Base-by-base conservation (phyloP, 1,140 invertebrate genomes). In the Asobara japonica region DNA sequence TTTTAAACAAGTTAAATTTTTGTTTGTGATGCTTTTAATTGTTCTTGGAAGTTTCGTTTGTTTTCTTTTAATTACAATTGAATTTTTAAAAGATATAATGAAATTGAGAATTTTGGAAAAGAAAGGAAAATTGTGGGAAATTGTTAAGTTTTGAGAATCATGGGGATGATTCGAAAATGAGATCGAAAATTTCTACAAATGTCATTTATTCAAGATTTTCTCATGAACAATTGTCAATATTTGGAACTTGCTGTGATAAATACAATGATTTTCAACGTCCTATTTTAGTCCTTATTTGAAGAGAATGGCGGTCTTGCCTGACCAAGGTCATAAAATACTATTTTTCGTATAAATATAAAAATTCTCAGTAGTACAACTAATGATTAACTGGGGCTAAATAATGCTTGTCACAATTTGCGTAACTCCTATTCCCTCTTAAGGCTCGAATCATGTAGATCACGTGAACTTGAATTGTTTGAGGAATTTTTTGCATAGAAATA, bases 311-410 rank as follows among this genome's bases (percentile, higher is more conserved):
- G 13, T 56, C 1, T 25, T 56, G 51, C 22, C 51, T 56, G 22
- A 56, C 7, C 20, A 7, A 56, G 13, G 51, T 25, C 10, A 56
- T 56, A 56, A 56, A 56, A 56, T 56, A 56, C 22, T 25, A 56
- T 56, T 56, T 56, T 20, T 56, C n/a, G 25, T 56, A 56, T 3
- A 56, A 56, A 56, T 56, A 56, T 56, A 56, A 27, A 56, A 56
- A 56, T 25, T 56, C 25, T 27, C 8, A 27, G 31, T 56, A 4
- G 22, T 27, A 56, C 22, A 56, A 56, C 13, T 56, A 56, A 11
- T 8, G 51, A 27, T 2, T 56, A 18, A 56, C 20, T 56, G 11
- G 22, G 13, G 22, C 22, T 56, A 56, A 10, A 36, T 56, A 11
- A 56, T 51, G n/a, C 18, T 51, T 51, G 7, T 20, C 45, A 20